Conservation (phyloP, 2,797 vertebrate species). For the Sciurus vulgaris region DNA sequence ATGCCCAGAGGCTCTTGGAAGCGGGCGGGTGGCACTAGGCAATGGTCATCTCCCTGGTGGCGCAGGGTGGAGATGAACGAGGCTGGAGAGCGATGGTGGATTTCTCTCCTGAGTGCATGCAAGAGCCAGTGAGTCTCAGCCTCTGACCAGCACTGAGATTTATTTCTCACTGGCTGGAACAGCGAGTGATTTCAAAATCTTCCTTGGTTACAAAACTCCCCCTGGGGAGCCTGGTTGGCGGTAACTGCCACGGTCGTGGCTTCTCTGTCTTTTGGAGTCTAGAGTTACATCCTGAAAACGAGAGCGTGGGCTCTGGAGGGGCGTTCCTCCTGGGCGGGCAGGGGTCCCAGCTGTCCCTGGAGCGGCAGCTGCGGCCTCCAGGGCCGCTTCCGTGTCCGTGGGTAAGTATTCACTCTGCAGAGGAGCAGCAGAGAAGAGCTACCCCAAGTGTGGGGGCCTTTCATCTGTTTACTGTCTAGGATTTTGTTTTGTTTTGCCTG, state of each 20-base stretch:
- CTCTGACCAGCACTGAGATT: slow-evolving; percentile 79
- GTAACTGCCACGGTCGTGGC: not conserved
- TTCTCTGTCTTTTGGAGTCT: slow-evolving; percentile 63
- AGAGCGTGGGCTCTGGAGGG: slow-evolving; percentile 33
- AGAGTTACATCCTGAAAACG: slow-evolving; percentile 63
- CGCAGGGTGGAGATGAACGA: not conserved
- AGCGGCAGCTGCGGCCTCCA: not conserved
- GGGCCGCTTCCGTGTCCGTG: not conserved
- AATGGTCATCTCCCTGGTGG: not conserved
- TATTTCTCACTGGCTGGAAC: slow-evolving; percentile 77
- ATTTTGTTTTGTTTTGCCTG: slow-evolving; percentile 5
- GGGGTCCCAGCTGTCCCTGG: not conserved
- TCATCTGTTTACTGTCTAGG: not conserved
- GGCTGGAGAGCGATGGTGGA: not conserved
- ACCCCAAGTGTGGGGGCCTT: not conserved
- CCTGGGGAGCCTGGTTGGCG: slow-evolving; percentile 61
- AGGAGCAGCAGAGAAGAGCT: not conserved
- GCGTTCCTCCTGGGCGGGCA: not conserved
- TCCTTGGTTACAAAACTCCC: slow-evolving; percentile 72
- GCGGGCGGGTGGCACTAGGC: not conserved
- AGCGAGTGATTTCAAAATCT: slow-evolving; percentile 79
- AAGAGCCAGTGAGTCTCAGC: slow-evolving; percentile 76
- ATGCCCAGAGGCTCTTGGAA: not conserved
- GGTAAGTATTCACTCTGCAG: not conserved
- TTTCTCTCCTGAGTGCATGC: slow-evolving; percentile 70